Evolutionary conservation across 2,113 vertebrate species (phyloP).

Genomic region (Pithys albifrons): DNA sequence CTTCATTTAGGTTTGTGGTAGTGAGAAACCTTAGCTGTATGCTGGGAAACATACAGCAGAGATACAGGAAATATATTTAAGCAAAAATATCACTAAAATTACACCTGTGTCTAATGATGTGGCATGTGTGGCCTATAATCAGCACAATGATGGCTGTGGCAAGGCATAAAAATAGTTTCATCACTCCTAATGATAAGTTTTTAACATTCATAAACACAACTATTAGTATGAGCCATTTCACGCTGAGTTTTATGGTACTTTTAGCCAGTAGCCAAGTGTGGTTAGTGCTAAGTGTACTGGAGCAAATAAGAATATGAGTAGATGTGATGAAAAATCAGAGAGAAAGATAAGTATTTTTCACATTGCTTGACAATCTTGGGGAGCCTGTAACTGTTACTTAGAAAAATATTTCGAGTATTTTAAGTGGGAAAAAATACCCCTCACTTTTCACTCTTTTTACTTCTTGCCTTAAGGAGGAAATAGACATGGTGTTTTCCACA

Average conservation of each 20-base stretch:
- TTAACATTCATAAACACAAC: not conserved
- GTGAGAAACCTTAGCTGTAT: not conserved
- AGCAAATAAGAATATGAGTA: not conserved
- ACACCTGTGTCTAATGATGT: fast-evolving
- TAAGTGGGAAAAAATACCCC: not conserved
- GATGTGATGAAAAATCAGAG: not conserved
- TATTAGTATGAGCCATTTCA: not conserved
- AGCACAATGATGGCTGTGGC: fast-evolving
- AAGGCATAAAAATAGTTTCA: not conserved
- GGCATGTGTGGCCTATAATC: not conserved
- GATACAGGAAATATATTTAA: not conserved
- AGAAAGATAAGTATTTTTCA: not conserved
- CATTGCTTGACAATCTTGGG: not conserved
- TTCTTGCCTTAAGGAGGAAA: not conserved
- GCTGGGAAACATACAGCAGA: not conserved
- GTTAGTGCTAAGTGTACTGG: not conserved
- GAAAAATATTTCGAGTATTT: not conserved
- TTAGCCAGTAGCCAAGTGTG: not conserved
- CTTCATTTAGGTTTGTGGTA: not conserved
- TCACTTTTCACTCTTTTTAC: not conserved
- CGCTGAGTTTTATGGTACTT: not conserved
- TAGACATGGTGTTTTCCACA: fast-evolving
- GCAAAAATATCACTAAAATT: not conserved
- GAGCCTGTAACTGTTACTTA: not conserved
- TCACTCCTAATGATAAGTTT: not conserved